These are phyloP conservation scores for Ranitomeya imitator DNA, from an alignment of 2,113 vertebrate genomes.

Conservation along the genomic window DNA sequence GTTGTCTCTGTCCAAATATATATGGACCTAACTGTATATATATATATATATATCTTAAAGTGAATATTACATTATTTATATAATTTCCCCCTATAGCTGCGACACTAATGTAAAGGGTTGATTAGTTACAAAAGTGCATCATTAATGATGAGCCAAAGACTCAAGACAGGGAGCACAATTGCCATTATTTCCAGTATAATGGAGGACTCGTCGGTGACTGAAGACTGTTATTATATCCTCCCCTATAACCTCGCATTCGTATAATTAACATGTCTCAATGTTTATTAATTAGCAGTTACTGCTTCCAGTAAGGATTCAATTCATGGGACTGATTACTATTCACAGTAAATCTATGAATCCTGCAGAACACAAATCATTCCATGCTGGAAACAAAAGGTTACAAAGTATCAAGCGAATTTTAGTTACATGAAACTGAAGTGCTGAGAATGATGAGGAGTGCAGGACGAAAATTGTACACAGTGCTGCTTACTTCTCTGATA, in stretches of 20 bases:
- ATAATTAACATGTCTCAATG: neutral
- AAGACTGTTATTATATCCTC: constrained; percentile 6
- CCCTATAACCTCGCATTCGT: neutral
- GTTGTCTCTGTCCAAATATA: too few relatives aligned
- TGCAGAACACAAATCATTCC: neutral
- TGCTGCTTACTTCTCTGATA: too few relatives aligned
- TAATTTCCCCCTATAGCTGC: neutral
- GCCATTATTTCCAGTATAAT: constrained; percentile 9
- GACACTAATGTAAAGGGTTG: neutral
- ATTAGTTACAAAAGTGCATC: constrained; percentile 22
- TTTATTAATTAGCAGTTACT: constrained; percentile 36
- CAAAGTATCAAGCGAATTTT: neutral
- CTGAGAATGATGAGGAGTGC: neutral
- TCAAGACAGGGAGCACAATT: neutral
- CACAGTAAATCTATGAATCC: neutral
- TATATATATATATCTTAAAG: neutral
- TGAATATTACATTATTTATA: neutral
- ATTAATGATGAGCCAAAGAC: neutral
- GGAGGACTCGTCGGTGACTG: neutral
- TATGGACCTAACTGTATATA: too few relatives aligned
- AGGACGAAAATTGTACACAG: too few relatives aligned
- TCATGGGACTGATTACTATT: constrained; percentile 3
- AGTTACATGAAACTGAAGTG: neutral
- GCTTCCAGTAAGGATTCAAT: constrained; percentile 19
- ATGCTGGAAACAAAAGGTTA: neutral